Evolutionary conservation across 2,113 vertebrate species (phyloP), one percentile per base, ranked within the genome.

Genomic region (Stomatorhinus ivindoensis): DNA sequence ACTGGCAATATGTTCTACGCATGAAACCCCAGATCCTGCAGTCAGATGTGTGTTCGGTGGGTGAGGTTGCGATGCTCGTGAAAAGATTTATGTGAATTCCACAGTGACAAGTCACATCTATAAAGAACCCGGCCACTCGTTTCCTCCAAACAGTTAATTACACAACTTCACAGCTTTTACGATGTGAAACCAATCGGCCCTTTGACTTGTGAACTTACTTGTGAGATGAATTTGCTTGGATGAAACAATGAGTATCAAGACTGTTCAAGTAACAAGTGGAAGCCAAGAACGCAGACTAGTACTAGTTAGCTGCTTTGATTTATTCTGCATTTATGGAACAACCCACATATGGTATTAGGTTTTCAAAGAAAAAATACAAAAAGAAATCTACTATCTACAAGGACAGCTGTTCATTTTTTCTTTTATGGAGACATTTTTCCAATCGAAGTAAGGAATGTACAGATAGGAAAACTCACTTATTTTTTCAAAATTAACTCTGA

Each of bases 131-230:
- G 58, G 86, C 83, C 83, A 76, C 83, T 90, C 58, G 83, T 51
- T 88, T 90, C 88, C 47, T 86, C 50, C 83, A 80, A 88, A 80
- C 50, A 86, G 88, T 84, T 88, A 88, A 88, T 90, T 90, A 86
- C 50, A 85, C 44, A 48, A 82, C 86, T 88, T 88, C 86, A 88
- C 87, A 88, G 61, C 90, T 69, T 86, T 87, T 88, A 47, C 88
- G 88, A 88, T 86, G 88, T 31, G 73, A 84, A 86, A 42, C 53
- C 46, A 73, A 88, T 85, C 73, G 80, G 46, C 51, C 88, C 55
- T 51, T 73, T 89, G 90, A 90, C 87, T 88, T 53, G 46, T 86
- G 82, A 51, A 90, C 31, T 82, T 86, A 86, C 88, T 88, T 85
- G 46, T 31, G 44, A 51, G 58, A 86, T 69, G 46, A 86, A 65